Percentiles rank a stretch among this genome's conserved stretches.
These are phyloP conservation scores for Ptilodon capucinus DNA, from an alignment of 2,888 invertebrate species.

Conservation along the genomic window DNA sequence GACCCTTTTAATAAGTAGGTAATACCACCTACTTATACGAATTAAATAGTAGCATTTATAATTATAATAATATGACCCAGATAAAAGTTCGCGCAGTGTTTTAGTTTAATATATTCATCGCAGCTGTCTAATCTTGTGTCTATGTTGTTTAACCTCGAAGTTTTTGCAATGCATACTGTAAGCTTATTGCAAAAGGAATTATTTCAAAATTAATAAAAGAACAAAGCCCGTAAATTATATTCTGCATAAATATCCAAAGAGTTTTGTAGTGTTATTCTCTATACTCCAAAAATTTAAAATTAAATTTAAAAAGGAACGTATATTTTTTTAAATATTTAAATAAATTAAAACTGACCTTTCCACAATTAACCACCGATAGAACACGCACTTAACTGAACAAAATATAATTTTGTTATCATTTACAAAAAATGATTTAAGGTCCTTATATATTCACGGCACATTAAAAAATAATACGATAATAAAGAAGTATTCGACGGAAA, in stretches of 20 bases:
- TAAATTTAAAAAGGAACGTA: background rate
- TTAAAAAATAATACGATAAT: background rate
- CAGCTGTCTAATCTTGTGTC: too few species aligned
- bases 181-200: too few species aligned
- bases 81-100: background rate
- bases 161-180: too few species aligned
- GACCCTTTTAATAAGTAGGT: too few species aligned
- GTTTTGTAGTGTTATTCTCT: too few species aligned
- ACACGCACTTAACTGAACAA: background rate
- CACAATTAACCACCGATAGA: background rate
- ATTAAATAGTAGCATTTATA: background rate
- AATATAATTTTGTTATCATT: background rate
- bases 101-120: background rate
- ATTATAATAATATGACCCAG: background rate
- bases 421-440: too few species aligned
- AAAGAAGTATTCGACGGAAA: background rate
- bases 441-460: background rate
- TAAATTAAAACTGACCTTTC: background rate
- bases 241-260: too few species aligned
- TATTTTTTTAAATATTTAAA: background rate
- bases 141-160: too few species aligned
- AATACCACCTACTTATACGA: too few species aligned
- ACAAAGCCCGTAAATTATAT: too few species aligned
- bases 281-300: too few species aligned
- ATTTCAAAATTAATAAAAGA: too few species aligned